phyloP scores from a whole-genome alignment of 1,140 invertebrate genomes.

The Bombus pascuorum region DNA sequence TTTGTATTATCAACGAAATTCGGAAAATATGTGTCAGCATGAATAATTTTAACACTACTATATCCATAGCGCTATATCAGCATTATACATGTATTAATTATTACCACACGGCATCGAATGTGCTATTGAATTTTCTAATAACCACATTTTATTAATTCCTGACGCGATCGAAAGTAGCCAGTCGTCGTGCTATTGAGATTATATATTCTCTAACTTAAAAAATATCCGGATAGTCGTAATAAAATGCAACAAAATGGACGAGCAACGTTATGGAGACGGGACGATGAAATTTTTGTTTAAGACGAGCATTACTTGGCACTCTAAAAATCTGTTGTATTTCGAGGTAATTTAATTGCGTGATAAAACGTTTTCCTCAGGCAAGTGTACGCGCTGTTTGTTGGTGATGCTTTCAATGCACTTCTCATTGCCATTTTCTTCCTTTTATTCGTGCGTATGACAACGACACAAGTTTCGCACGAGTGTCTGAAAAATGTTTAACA shows the following conservation, averaged over 20 bases:
- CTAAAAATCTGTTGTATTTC: background rate
- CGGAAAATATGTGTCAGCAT: background rate
- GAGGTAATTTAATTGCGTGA: background rate
- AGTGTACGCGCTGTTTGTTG: background rate
- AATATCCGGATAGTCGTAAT: background rate
- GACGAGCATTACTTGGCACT: background rate
- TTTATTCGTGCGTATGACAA: background rate
- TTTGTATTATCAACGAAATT: background rate
- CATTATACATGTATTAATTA: too few relatives aligned
- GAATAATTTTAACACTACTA: background rate
- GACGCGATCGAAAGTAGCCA: too few relatives aligned
- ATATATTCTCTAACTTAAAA: background rate
- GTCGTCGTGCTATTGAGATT: too few relatives aligned
- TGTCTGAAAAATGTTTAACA: constrained; percentile 48
- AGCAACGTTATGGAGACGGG: background rate
- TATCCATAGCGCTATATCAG: too few relatives aligned
- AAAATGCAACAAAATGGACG: background rate
- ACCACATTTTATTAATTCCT: too few relatives aligned
- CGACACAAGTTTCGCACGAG: constrained; percentile 14
- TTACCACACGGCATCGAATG: too few relatives aligned
- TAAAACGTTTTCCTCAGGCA: background rate
- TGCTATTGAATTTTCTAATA: too few relatives aligned
- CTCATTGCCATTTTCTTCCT: constrained; percentile 2
- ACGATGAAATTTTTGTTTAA: background rate
- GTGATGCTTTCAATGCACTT: background rate